Evolutionary conservation across 2,113 vertebrate genomes (phyloP).

Genomic region (Capra hircus): DNA sequence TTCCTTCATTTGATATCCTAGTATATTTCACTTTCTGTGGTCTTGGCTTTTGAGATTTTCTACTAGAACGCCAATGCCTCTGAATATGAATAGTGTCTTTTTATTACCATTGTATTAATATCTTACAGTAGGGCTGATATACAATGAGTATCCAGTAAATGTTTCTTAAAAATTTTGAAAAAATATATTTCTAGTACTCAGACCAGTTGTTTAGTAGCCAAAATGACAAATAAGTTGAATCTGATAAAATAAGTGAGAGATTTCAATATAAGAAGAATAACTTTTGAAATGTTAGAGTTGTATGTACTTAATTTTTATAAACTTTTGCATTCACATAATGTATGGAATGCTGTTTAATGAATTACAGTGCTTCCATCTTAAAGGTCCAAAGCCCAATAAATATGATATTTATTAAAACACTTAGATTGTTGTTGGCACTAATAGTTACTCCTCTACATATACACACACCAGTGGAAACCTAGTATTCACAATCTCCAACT

Average conservation of each 20-base stretch:
- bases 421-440: background rate
- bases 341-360: background rate
- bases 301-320: background rate
- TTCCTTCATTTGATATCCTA: background rate
- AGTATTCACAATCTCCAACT: background rate
- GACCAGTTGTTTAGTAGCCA: background rate
- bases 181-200: background rate
- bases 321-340: background rate
- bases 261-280: background rate
- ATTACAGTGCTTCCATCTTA: background rate
- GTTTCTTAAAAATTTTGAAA: background rate
- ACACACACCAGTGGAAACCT: background rate
- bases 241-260: background rate
- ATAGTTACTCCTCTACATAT: background rate
- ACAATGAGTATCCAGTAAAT: background rate
- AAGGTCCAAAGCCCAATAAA: background rate
- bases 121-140: background rate
- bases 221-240: background rate
- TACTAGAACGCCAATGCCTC: background rate
- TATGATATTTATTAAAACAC: background rate
- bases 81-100: background rate
- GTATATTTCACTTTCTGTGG: background rate
- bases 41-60: background rate
- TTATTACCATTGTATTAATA: background rate
- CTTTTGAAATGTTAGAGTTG: background rate